Evolutionary conservation across 2,888 invertebrate species (phyloP).

Genomic region (Zele albiditarsus): DNA sequence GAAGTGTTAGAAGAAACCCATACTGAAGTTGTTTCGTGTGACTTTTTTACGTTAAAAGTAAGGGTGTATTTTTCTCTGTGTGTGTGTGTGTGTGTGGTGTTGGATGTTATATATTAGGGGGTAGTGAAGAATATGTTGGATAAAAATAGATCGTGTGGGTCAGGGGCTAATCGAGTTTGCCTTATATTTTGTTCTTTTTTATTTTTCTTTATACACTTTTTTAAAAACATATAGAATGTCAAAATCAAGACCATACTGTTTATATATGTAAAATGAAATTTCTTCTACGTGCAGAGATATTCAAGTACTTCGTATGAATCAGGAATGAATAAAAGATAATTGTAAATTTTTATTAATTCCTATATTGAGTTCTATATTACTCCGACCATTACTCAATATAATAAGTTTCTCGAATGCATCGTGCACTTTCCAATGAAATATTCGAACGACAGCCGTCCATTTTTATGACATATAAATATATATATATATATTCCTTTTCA

Average conservation of each 20-base stretch:
- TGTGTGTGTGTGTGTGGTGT: not conserved
- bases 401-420: not conserved
- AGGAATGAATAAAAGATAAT: not conserved
- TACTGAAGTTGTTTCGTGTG: slow-evolving; percentile 3
- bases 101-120: not conserved
- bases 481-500: not conserved
- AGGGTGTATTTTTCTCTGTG: no score
- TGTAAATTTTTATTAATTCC: not conserved
- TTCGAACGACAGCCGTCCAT: not conserved
- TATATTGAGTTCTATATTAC: not conserved
- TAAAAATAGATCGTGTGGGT: not conserved
- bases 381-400: not conserved
- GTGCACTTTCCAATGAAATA: not conserved
- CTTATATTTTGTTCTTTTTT: not conserved
- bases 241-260: slow-evolving; percentile 22
- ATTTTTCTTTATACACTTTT: not conserved
- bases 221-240: not conserved
- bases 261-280: not conserved
- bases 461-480: not conserved
- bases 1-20: slow-evolving; percentile 11
- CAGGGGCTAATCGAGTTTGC: slow-evolving; percentile 13
- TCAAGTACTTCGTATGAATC: not conserved
- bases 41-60: not conserved
- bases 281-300: not conserved
- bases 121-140: not conserved